phyloP scores from a whole-genome alignment of 2,113 vertebrate genomes.

The Rhinoptilus africanus region DNA sequence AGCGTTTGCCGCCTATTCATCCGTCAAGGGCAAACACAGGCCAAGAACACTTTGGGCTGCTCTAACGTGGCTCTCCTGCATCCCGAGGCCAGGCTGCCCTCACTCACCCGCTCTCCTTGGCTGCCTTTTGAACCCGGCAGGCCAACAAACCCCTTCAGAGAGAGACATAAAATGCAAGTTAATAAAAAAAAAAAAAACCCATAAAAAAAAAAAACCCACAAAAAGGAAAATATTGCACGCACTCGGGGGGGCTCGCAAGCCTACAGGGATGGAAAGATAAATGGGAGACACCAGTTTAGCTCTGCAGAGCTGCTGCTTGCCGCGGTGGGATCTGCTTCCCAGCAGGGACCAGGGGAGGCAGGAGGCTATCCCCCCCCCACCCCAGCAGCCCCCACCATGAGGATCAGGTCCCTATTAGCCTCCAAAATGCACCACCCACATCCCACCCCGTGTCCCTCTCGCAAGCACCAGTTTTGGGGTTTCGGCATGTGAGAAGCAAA shows the following conservation, averaged over 20 bases:
- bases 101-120: slow-evolving; percentile 74
- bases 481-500: neutral
- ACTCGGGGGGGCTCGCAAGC: neutral
- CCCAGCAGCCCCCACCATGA: neutral
- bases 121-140: slow-evolving; percentile 72
- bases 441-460: neutral
- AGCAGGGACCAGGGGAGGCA: neutral
- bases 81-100: neutral
- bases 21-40: neutral
- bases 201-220: neutral
- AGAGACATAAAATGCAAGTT: neutral
- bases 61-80: rapidly evolving
- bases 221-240: rapidly evolving
- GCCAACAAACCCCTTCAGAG: slow-evolving; percentile 77
- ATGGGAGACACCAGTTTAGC: neutral
- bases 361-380: neutral
- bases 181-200: no score
- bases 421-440: neutral
- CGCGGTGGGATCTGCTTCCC: neutral
- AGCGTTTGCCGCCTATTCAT: neutral
- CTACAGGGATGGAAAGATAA: neutral
- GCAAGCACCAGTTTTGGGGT: neutral
- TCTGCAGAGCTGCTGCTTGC: neutral
- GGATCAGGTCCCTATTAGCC: neutral
- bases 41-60: neutral